Base-by-base conservation (phyloP, 1,140 invertebrate species). In the Rhyzopertha dominica region DNA sequence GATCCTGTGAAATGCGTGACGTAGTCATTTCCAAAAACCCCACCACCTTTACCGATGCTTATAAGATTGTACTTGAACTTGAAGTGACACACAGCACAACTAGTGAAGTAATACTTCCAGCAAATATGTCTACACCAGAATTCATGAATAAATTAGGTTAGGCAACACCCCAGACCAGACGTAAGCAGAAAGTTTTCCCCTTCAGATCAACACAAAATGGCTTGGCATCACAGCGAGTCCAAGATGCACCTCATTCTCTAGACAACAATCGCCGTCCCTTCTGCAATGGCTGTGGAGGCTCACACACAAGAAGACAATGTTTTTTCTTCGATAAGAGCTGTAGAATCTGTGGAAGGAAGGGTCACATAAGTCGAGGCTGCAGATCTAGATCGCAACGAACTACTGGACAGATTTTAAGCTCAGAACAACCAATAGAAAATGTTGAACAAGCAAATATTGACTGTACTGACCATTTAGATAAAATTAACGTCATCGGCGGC, bases 11-110 rank as follows among this genome's bases (percentile, higher is more conserved):
- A 0, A 51, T 56, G 44, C 48, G 56, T 17, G 47, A 58, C 20
- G 53, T 53, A 20, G 51, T 58, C 5, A 55, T 59, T 19, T 22
- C 38, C 0, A 58, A 56, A 43, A 51, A 58, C 7, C 47, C 53
- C 0, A 28, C 5, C 5, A 45, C 53, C 5, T 55, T 58, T 20
- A 32, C 29, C 1, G 43, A n/a, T 1, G 53, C 58, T 1, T 54
- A 48, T 19, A 41, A 52, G 18, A 54, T 58, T 14, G 53, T 55
- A 23, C 43, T 18, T 7, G 4, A 37, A 14, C 23, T 47, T 4
- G 45, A 44, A 24, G 45, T 29, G 14, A 49, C 45, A 2, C 45
- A 17, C 19, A 5, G 23, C 10, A 47, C 24, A 19, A 3, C 45
- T 8, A 17, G 34, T 19, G 29, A 12, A 18, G 45, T 47, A 2